Conservation (phyloP, 2,797 vertebrate genomes). For the Hydrolagus colliei region DNA sequence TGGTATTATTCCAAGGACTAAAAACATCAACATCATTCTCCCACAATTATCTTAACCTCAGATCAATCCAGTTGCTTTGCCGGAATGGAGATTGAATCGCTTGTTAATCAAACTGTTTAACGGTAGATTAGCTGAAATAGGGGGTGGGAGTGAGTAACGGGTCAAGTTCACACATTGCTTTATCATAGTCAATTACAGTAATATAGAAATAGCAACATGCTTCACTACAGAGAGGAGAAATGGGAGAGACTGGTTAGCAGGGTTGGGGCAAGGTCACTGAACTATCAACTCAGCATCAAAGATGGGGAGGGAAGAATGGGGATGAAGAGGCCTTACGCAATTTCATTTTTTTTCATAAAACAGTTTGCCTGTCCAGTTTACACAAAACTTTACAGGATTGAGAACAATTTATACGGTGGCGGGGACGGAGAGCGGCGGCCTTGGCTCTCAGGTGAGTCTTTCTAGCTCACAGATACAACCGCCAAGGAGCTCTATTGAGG, state of each 20-base stretch:
- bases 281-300: background rate
- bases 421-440: too few species aligned
- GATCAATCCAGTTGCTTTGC: background rate
- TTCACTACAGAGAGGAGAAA: conserved; percentile 6
- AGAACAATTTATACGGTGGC: background rate
- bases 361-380: background rate
- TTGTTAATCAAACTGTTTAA: conserved; percentile 13
- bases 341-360: background rate
- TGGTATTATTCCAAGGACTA: background rate
- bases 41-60: background rate
- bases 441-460: too few species aligned
- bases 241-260: background rate
- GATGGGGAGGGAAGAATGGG: background rate
- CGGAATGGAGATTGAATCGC: background rate
- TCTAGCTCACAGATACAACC: too few species aligned
- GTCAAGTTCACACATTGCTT: conserved; percentile 4
- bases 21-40: background rate
- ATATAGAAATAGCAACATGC: background rate
- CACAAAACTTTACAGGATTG: background rate
- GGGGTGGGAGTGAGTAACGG: background rate
- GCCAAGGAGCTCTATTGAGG: too few species aligned
- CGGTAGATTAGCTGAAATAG: background rate
- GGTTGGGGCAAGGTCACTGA: background rate
- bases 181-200: conserved; percentile 25
- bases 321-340: background rate